Conservation (phyloP, 2,888 invertebrate species). For the Papilio demoleus region DNA sequence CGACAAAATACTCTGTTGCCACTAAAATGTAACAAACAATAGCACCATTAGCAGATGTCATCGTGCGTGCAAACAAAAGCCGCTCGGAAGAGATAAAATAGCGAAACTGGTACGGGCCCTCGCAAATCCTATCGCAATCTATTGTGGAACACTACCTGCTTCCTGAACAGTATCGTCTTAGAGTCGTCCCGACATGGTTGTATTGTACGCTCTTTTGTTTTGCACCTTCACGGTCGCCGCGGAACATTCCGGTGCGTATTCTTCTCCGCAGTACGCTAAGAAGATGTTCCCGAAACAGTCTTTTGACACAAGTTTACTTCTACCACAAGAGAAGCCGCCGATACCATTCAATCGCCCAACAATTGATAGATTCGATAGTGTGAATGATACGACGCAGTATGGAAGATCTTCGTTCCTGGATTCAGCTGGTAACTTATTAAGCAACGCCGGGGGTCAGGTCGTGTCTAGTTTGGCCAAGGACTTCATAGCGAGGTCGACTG, state of each 20-base stretch:
- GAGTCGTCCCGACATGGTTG: conserved; percentile 63
- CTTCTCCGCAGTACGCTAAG: conserved; percentile 80
- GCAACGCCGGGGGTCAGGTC: conserved; percentile 78
- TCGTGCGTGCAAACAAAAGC: conserved; percentile 82
- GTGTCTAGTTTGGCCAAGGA: conserved; percentile 86
- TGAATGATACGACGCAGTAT: conserved; percentile 62
- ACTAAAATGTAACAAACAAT: conserved; percentile 72
- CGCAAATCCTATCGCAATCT: conserved; percentile 61
- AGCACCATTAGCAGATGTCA: conserved; percentile 77
- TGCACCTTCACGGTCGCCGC: conserved; percentile 53
- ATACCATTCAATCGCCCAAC: conserved; percentile 58
- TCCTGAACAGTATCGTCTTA: conserved; percentile 52
- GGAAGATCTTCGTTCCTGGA: conserved; percentile 70
- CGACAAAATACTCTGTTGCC: conserved; percentile 46
- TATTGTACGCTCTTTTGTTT: conserved; percentile 55
- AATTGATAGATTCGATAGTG: conserved; percentile 62
- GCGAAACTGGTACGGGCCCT: conserved; percentile 56
- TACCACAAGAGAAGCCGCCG: conserved; percentile 67
- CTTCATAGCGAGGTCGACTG: conserved; percentile 86
- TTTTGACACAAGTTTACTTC: conserved; percentile 63
- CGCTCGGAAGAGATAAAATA: conserved; percentile 77
- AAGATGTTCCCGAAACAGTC: conserved; percentile 71
- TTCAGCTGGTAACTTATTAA: conserved; percentile 72
- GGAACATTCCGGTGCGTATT: conserved; percentile 79
- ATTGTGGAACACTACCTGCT: conserved; percentile 66